Evolutionary conservation across 1,140 invertebrate genomes (phyloP), one percentile per base, ranked within the genome.

Genomic region (Conus ventricosus): DNA sequence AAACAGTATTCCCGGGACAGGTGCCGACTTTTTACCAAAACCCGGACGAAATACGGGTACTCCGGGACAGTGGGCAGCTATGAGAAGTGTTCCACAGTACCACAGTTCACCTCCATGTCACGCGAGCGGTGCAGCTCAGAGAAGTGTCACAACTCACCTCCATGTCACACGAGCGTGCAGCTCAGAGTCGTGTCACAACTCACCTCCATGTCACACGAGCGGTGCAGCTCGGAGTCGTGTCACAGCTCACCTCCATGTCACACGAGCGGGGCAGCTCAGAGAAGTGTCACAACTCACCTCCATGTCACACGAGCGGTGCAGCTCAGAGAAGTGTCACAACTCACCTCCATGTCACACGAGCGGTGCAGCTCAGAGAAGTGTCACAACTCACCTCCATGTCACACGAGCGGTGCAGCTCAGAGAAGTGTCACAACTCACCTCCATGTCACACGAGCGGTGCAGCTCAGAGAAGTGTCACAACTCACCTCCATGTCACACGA

Each of bases 401-500:
- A 60, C 15, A 55, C 2, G 17, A 23, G 23, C 3, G 51, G 20
- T 57, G 23, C 13, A 27, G 0, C 82, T 60, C 57, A 7, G 51
- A 60, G 17, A 39, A 4, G 39, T 7, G 1, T 78, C 27, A 39
- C 11, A 10, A 83, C 53, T 55, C 25, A 83, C 51, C 11, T 1
- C 4, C 11, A 83, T 6, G 10, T 15, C 57, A 60, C 15, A 55
- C 2, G 17, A 23, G 23, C 3, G 51, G 20, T 57, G 23, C 13
- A 27, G 0, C 82, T 60, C 57, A 57, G 54, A 88, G 80, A 27
- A 20, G 8, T 51, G 55, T 25, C 39, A 8, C 25, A 15, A 67
- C 88, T 85, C 75, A 90, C 89, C 83, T 88, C 20, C 71, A 88
- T 60, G 39, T 76, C 71, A 88, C 89, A 90, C 7, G 87, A 25